These are phyloP conservation scores for Myopa tessellatipennis DNA, from an alignment of 2,888 invertebrate species.

Conservation along the genomic window DNA sequence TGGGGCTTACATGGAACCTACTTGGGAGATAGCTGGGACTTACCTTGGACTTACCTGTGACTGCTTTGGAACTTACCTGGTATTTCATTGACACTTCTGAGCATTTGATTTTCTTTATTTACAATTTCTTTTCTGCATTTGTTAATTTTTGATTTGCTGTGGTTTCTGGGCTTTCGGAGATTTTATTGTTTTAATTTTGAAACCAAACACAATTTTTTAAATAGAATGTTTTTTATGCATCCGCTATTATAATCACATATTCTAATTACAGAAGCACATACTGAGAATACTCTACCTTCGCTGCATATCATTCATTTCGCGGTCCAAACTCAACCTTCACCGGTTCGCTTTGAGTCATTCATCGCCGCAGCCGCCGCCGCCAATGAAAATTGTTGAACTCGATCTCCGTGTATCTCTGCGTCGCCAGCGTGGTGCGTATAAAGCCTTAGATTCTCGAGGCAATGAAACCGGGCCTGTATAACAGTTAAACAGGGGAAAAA, in stretches of 20 bases:
- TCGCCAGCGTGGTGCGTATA: not conserved
- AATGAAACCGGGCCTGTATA: not conserved
- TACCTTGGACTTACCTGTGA: too few relatives aligned
- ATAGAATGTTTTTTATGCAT: too few relatives aligned
- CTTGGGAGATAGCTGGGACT: too few relatives aligned
- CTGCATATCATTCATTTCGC: not conserved
- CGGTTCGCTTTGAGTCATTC: conserved; percentile 11
- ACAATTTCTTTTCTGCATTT: too few relatives aligned
- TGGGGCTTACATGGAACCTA: too few relatives aligned
- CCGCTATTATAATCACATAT: too few relatives aligned
- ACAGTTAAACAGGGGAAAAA: not conserved
- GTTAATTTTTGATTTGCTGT: too few relatives aligned
- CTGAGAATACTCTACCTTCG: not conserved
- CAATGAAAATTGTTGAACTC: conserved; percentile 1
- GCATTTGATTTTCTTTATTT: too few relatives aligned
- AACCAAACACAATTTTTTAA: not conserved
- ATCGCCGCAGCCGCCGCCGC: not conserved
- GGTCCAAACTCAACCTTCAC: not conserved
- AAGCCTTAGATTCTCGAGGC: too few relatives aligned
- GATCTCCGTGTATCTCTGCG: not conserved
- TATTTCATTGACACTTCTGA: too few relatives aligned
- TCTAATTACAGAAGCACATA: too few relatives aligned
- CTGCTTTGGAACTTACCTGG: too few relatives aligned
- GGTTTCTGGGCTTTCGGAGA: not conserved
- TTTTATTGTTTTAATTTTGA: not conserved